Percentiles rank a stretch among this genome's conserved stretches.
Evolutionary conservation across 2,888 invertebrate genomes (phyloP).

Genomic region (Psococerastis gibbosa): DNA sequence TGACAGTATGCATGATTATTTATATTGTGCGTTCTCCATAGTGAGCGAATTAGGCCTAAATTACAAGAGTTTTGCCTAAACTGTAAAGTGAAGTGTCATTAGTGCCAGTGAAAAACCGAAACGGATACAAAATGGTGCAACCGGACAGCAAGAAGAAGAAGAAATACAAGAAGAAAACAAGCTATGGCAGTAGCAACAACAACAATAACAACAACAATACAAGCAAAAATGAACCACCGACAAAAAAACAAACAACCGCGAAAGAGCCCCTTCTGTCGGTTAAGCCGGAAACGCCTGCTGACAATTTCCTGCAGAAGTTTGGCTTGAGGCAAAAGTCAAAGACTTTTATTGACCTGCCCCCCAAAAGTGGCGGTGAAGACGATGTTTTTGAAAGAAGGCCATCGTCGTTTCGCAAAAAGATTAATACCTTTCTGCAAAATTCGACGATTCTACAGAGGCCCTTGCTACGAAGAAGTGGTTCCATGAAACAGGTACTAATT

Average conservation of each 20-base stretch:
- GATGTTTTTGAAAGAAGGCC: conserved; percentile 3
- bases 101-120: too few species aligned
- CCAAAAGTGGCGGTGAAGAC: neutral
- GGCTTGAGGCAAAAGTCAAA: conserved; percentile 5
- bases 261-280: neutral
- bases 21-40: too few species aligned
- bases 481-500: neutral
- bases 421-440: conserved; percentile 6
- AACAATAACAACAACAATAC: neutral
- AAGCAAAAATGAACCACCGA: too few species aligned
- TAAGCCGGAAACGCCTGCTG: neutral
- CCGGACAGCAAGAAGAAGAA: neutral
- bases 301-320: neutral
- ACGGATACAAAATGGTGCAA: too few species aligned
- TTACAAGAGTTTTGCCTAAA: too few species aligned
- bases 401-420: conserved; percentile 1
- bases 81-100: too few species aligned
- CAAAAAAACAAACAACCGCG: neutral
- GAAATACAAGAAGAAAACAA: neutral
- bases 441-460: neutral
- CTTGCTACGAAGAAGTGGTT: neutral
- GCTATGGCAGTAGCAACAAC: neutral
- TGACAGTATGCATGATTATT: too few species aligned
- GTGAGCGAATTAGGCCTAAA: too few species aligned
- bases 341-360: neutral